Evolutionary conservation across 1,140 invertebrate genomes (phyloP), one percentile per base, ranked within the genome.

Genomic region (Cyphomyrmex costatus): DNA sequence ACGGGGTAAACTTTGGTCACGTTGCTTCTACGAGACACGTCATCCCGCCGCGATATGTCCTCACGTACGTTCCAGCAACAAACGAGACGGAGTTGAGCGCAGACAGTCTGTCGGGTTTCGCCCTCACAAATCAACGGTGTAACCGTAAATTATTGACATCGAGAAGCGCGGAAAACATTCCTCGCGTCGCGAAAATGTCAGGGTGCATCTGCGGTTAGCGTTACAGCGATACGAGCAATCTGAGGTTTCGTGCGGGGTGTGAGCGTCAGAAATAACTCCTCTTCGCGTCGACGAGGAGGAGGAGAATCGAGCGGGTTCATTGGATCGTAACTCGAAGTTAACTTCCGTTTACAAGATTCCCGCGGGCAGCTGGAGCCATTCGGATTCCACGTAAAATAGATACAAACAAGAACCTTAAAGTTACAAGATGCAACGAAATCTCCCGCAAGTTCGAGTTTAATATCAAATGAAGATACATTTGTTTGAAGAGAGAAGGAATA

Each of bases 11-110:
- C 14, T 53, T 53, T 24, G 63, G n/a, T 73, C 60, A 56, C 30
- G 82, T 85, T 88, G 46, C 61, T 49, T 74, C n/a, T 61, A 24
- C 6, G 3, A 63, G 61, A 89, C 87, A 86, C 83, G 88, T 89
- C 88, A 89, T 76, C 36, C 56, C 2, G 24, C n/a, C 21, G 46
- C 12, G 24, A 4, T n/a, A n/a, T 19, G 24, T 76, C 46, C 60
- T 63, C 5, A 24, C 65, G 27, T 74, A 30, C 71, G 49, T 63
- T 60, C 8, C 27, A 33, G 19, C 21, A 46, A 30, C 21, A 42
- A 42, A 36, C n/a, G 24, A 51, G 24, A 66, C 19, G 14, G n/a
- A 14, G 8, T n/a, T 30, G 30, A 30, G 19, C 27, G 19, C 5
- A 42, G 16, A 42, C 49, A 24, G 36, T 33, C 8, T 6, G 36